Percentiles rank a stretch among this genome's conserved stretches.
These are phyloP conservation scores for Urocitellus parryii DNA, from an alignment of 2,113 vertebrate genomes.

Conservation along the genomic window DNA sequence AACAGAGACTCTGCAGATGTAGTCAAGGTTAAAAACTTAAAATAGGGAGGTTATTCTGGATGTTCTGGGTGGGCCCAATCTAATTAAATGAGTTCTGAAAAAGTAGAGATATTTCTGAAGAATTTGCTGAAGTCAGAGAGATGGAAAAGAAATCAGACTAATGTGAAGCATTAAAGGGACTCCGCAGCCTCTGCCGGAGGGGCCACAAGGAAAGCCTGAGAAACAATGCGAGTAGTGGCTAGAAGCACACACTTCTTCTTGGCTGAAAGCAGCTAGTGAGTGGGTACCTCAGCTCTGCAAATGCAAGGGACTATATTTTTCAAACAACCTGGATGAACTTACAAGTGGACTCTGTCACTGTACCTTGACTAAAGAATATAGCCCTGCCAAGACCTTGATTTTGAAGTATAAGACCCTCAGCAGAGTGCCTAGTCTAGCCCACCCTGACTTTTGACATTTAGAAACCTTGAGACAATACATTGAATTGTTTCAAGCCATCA, in stretches of 20 bases:
- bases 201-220: neutral
- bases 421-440: neutral
- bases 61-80: neutral
- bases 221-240: neutral
- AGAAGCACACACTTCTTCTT: neutral
- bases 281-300: neutral
- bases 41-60: neutral
- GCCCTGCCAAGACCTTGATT: neutral
- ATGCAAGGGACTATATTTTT: neutral
- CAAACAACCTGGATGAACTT: neutral
- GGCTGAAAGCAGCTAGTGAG: neutral
- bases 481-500: slow-evolving; percentile 3
- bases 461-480: neutral
- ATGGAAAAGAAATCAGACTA: neutral
- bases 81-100: neutral
- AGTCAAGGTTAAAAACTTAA: slow-evolving; percentile 1
- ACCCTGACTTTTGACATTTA: neutral
- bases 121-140: neutral
- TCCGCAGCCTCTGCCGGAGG: neutral
- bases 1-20: neutral
- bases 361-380: neutral
- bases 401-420: neutral
- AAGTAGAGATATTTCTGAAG: slow-evolving; percentile 8
- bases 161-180: neutral
- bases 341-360: neutral